Evolutionary conservation across 2,113 vertebrate genomes (phyloP), one percentile per base, ranked within the genome.

Genomic region (Siniperca knerii): DNA sequence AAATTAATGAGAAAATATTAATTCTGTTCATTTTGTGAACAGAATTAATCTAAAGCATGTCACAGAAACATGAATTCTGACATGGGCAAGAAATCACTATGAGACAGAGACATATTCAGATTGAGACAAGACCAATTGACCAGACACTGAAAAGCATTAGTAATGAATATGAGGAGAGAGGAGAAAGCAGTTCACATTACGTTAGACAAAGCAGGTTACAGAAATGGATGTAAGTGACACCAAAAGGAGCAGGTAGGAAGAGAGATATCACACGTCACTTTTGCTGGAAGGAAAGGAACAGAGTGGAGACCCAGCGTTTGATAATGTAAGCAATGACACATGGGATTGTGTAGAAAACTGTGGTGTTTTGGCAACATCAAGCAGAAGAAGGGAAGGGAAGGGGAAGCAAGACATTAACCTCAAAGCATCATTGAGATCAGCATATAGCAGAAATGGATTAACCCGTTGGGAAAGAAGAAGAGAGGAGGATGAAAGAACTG

Each of bases 11-110:
- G 42, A 84, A 55, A 67, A 13, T 3, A 87, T 88, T 91, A 72
- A 92, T 92, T 90, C 77, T 40, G 83, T 83, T 89, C 55, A 71
- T 78, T 68, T 66, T 18, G 4, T 23, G 62, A 83, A 85, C 84
- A 60, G 83, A 88, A 82, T 88, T 58, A 84, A 75, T 78, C 40
- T n/a, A 20, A 79, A 78, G 23, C 40, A 79, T 6, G 12, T 44
- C 21, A 81, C 37, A 86, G 11, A 35, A 57, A 76, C 20, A 66
- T 58, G 35, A 46, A 66, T 23, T 71, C 29, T 57, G 20, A 74
- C 25, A 82, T 61, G 20, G 21, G 66, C 18, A 77, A 50, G 25
- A 79, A 77, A 73, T 73, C 29, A 65, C 29, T 21, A 61, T 46
- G 46, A 83, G 21, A 67, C 9, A 68, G 21, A 33, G 16, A 73